Base-by-base conservation (phyloP, 2,888 invertebrate species). In the Scaeva pyrastri region DNA sequence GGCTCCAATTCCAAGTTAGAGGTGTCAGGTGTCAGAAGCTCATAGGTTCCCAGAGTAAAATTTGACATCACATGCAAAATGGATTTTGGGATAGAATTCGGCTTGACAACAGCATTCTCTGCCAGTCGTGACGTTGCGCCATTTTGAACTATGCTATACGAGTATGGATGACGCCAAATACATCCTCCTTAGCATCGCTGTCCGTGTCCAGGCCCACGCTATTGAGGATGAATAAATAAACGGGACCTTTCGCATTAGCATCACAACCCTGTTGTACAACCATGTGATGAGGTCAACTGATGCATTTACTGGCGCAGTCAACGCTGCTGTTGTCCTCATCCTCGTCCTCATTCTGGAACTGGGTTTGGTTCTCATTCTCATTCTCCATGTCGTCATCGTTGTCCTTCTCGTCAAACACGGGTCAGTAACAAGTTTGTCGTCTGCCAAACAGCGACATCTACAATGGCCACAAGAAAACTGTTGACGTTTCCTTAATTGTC, bases 401-500 rank as follows among this genome's bases (percentile, higher is more conserved):
- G 55, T 52, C 41, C 19, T 26, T 72, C 26, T 11, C 56, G 19
- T 48, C 23, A 62, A 43, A 55, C 19, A 31, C 2, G 56, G 48
- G 45, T 62, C 19, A 48, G 64, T 55, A 23, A 71, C 36, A 23
- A 55, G 66, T 58, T 45, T 60, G 52, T 71, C 55, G 52, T 71
- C 56, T 75, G 71, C 50, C 71, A 31, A 19, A 43, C 50, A 58
- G 64, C 75, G 19, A 64, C 70, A 71, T 78, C 74, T 80, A 80
- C 73, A 76, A 80, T 73, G 72, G 62, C 80, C 71, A 75, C 68
- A 84, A 73, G 78, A 82, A 86, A 88, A 58, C 41, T 86, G 82
- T 78, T 77, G 72, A 75, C 82, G 88, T 88, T 89, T 91, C 90
- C 90, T 91, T 92, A 92, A 92, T 90, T 94, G 95, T 96, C 95